A percentile compares a stretch with the other conserved stretches of the same genome.
Conservation (phyloP, 2,797 vertebrate genomes). For the Enteromius fasciolatus region DNA sequence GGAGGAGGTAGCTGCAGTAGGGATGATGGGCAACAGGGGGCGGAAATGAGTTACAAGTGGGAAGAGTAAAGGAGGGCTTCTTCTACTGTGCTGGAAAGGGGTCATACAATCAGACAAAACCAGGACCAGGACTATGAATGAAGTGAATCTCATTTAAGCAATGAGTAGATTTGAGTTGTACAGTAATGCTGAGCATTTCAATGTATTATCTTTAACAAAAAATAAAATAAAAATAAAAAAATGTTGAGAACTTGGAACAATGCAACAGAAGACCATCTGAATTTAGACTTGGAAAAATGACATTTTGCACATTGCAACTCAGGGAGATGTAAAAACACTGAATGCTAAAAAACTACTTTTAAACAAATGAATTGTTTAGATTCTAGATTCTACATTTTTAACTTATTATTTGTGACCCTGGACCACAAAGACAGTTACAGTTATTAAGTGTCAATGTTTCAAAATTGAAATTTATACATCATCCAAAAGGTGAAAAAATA, state of each 20-base stretch:
- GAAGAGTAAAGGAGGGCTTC: background rate
- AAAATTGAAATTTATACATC: no score
- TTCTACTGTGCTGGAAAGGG: background rate
- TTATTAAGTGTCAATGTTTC: no score
- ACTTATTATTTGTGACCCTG: no score
- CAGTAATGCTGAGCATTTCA: background rate
- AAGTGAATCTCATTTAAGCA: slow-evolving; percentile 13
- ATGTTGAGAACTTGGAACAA: background rate
- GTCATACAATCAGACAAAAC: slow-evolving; percentile 13
- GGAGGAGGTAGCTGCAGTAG: slow-evolving; percentile 3
- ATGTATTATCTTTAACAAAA: background rate
- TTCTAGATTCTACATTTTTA: background rate
- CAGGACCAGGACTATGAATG: slow-evolving; percentile 1
- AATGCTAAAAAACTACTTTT: background rate
- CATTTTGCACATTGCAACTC: background rate
- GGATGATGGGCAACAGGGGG: slow-evolving; percentile 48
- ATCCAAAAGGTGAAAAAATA: no score
- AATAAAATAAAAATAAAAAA: no score
- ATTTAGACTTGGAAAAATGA: background rate
- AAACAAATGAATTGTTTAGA: background rate
- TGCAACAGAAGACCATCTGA: background rate
- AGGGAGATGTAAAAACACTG: background rate
- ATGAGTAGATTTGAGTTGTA: slow-evolving; percentile 15
- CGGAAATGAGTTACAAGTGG: slow-evolving; percentile 20
- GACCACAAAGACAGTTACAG: no score